Evolutionary conservation across 2,888 invertebrate species (phyloP).

Genomic region (Oeneis ivallda): DNA sequence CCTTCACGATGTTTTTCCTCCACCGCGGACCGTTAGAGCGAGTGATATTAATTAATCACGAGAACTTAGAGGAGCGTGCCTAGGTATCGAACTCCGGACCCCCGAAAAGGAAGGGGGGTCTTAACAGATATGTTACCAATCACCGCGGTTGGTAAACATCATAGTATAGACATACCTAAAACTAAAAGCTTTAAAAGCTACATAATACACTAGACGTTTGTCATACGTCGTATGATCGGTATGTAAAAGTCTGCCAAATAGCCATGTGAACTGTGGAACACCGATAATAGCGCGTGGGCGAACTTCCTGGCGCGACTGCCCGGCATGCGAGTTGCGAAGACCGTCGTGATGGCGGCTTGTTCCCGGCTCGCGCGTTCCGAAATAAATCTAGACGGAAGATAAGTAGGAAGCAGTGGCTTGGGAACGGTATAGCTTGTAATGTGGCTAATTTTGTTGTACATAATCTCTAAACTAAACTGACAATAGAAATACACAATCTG

Average conservation of each 20-base stretch:
- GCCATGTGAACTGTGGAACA: constrained; percentile 35
- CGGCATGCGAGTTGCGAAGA: constrained; percentile 17
- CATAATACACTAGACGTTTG: constrained; percentile 29
- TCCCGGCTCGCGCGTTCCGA: constrained; percentile 23
- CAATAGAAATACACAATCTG: too few relatives aligned
- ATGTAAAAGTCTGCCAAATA: constrained; percentile 40
- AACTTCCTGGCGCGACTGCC: constrained; percentile 54
- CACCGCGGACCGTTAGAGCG: too few relatives aligned
- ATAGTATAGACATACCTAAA: constrained; percentile 22
- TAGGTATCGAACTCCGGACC: too few relatives aligned
- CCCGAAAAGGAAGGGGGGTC: too few relatives aligned
- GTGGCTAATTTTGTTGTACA: too few relatives aligned
- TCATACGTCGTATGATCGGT: constrained; percentile 14
- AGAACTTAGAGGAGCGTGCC: too few relatives aligned
- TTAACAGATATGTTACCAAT: too few relatives aligned
- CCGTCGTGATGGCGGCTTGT: constrained; percentile 20
- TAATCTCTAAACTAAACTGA: too few relatives aligned
- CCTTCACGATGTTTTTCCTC: too few relatives aligned
- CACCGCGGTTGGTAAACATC: constrained; percentile 1
- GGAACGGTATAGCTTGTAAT: too few relatives aligned
- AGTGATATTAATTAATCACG: too few relatives aligned
- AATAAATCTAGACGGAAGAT: constrained; percentile 24
- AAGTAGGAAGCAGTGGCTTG: neutral
- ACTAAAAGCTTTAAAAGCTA: too few relatives aligned
- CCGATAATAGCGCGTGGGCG: constrained; percentile 48